Base-by-base conservation (phyloP, 2,797 vertebrate genomes). In the Heterohyrax brucei region DNA sequence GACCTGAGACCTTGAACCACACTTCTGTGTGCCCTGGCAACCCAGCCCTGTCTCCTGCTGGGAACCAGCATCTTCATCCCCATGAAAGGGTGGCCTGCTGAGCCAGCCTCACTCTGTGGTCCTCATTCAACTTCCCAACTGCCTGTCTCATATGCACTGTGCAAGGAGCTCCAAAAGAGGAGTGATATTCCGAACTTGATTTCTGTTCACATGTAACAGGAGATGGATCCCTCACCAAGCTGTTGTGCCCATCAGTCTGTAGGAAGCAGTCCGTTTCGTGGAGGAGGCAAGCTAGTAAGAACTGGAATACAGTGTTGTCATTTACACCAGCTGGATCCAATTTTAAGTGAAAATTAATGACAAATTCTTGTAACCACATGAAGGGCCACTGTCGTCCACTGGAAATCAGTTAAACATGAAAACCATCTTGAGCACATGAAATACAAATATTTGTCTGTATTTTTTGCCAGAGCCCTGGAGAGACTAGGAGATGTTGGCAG, bases 391-490 rank as follows among this genome's bases (percentile, higher is more conserved):
- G 98, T 90, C 88, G 39, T 96, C 98, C 98, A 97, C 96, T 95
- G 89, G 97, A 98, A 98, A 98, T 98, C 70, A 7, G 90, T 88
- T 98, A 98, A 96, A 97, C 97, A 97, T 92, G 97, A 97, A 97
- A 98, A 97, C 95, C 98, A 95, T 97, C 96, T 97, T 98, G 98
- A 98, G 98, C 98, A 97, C 96, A 97, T 95, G 96, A 98, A 98
- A 98, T 98, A 98, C 98, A 98, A 99, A 98, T 98, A 99, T 99
- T 98, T 98, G 98, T 96, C 98, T 98, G 96, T 98, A 18, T 46
- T 88, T 97, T 98, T 98, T 98, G 98, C 98, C 98, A 97, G 97
- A 98, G 97, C 97, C 98, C 98, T 97, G 98, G 98, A 98, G 98
- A 98, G 98, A 98, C 98, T 98, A 98, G 97, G 97, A 97, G 97